Base-by-base conservation (phyloP, 1,140 invertebrate genomes). In the Palaemon carinicauda region DNA sequence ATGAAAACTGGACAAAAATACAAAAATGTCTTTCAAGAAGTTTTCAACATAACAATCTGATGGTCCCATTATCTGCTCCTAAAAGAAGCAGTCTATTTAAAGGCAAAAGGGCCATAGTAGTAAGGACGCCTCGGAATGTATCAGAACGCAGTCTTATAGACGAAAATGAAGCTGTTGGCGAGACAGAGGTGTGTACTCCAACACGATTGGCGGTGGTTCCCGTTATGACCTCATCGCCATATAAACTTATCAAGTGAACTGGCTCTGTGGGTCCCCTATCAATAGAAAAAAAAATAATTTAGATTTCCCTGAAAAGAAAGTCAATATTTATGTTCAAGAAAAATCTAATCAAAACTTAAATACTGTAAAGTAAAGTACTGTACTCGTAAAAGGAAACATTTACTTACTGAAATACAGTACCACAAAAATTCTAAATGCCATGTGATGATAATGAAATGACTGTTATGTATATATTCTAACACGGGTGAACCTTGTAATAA, bases 51-150 rank as follows among this genome's bases (percentile, higher is more conserved):
- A 98, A 92, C 56, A 98, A 92, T 89, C 93, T 95, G 78, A 98
- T 96, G 90, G 93, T 95, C 15, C 97, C 97, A 91, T 95, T 97
- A 91, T 99, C 98, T 75, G 97, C 95, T 27, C 97, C 97, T 17
- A 98, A 92, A 17, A 99, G 92, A 14, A 99, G 92, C 77, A 97
- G 92, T 90, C 96, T 94, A 91, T 99, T 98, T 0, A 98, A 92
- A 14, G 97, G 97, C 87, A 98, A 91, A 24, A 98, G 93, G 7
- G 95, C 94, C 94, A 98, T 95, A 19, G 96, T 95, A 17, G 97
- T 98, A 4, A 99, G 92, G 7, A 98, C 95, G 2, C 97, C 97
- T 91, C 96, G 96, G 91, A 98, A 98, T 10, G 95, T 95, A 90
- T 98, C 97, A 0, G 96, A 95, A 56, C 96, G 93, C 12, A 99